A percentile compares a stretch with the other conserved stretches of the same genome.
These are phyloP conservation scores for Neopipo cinnamomea DNA, from an alignment of 2,113 vertebrate species.

Conservation along the genomic window DNA sequence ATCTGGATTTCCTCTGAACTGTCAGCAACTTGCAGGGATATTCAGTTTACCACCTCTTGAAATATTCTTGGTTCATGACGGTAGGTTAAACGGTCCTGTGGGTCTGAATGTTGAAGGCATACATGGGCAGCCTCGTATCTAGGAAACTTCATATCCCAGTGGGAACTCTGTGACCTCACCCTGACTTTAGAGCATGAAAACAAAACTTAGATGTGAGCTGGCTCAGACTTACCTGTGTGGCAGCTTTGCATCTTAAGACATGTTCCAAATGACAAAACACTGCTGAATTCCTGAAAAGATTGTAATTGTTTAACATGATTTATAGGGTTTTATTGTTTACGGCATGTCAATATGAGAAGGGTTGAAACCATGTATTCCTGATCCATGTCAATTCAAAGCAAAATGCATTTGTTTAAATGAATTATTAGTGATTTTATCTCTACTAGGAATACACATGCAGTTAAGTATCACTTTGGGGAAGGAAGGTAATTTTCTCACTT, in stretches of 20 bases:
- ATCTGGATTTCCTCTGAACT: conserved; percentile 79
- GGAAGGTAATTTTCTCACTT: background rate
- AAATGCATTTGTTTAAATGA: background rate
- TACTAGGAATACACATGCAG: background rate
- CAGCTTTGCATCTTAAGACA: background rate
- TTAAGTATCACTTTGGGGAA: background rate
- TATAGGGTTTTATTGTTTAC: background rate
- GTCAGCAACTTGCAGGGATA: conserved; percentile 37
- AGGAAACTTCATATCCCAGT: background rate
- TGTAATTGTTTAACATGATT: background rate
- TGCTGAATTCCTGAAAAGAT: background rate
- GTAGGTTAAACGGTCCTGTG: background rate
- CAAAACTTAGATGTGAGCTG: background rate
- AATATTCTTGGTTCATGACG: background rate
- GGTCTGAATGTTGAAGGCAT: background rate
- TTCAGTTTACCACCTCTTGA: background rate
- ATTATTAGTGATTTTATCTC: background rate
- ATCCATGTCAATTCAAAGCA: background rate
- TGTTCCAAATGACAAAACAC: background rate
- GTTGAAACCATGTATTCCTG: background rate
- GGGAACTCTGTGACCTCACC: background rate
- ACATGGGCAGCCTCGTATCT: background rate
- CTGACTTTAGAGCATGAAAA: background rate
- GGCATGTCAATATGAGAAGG: background rate
- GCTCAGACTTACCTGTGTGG: background rate